Evolutionary conservation across 2,113 vertebrate species (phyloP).

Genomic region (Burhinus oedicnemus): DNA sequence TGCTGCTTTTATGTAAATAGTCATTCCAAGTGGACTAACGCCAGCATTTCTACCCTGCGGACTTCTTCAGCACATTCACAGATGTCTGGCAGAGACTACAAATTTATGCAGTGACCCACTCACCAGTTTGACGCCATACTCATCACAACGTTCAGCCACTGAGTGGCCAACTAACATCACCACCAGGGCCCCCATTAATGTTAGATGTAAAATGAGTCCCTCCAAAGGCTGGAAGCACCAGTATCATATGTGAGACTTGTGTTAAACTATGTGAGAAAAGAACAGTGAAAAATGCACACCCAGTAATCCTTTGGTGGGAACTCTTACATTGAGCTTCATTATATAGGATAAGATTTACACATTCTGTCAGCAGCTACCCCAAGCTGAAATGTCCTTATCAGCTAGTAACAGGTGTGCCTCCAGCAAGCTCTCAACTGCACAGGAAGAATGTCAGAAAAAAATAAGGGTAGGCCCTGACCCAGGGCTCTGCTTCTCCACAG

Average conservation of each 20-base stretch:
- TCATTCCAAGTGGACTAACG: constrained; percentile 46
- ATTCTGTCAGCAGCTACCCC: neutral
- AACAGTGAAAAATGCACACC: neutral
- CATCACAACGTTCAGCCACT: neutral
- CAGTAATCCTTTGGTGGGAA: neutral
- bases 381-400: neutral
- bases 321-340: neutral
- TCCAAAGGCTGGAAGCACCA: neutral
- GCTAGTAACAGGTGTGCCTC: neutral
- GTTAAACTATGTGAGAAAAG: neutral
- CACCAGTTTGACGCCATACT: neutral
- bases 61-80: constrained; percentile 48
- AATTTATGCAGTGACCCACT: neutral
- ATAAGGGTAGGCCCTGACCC: neutral
- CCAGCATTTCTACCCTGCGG: constrained; percentile 56
- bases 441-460: neutral
- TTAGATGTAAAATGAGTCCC: neutral
- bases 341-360: neutral
- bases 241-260: neutral
- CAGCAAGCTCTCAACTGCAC: neutral
- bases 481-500: neutral
- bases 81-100: constrained; percentile 61
- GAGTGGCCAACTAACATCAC: neutral
- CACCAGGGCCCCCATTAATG: neutral
- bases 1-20: constrained; percentile 54